Percentiles rank a stretch among this genome's conserved stretches.
These are phyloP conservation scores for Heterodera carotae DNA, from an alignment of 1,140 invertebrate species.

Conservation along the genomic window DNA sequence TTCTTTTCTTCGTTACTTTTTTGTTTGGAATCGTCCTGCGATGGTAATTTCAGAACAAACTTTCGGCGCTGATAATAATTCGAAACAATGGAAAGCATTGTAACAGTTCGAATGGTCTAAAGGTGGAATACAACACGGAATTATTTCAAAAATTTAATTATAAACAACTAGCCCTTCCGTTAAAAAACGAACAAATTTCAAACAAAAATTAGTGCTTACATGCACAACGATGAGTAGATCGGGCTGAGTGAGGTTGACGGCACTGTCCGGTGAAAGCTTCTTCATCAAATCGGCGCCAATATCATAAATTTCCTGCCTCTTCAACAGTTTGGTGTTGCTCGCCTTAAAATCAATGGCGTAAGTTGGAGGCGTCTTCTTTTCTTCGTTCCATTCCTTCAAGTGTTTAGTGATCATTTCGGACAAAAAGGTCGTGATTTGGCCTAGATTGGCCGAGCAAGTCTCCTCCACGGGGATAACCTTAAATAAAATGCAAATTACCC, in stretches of 20 bases:
- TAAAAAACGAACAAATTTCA: background rate
- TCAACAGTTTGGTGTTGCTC: slow-evolving; percentile 25
- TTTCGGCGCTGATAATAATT: slow-evolving; percentile 17
- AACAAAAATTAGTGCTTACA: background rate
- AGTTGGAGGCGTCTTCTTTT: background rate
- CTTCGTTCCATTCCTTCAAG: background rate
- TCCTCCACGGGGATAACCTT: slow-evolving; percentile 26
- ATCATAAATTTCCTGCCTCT: slow-evolving; percentile 20
- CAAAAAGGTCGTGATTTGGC: slow-evolving; percentile 1
- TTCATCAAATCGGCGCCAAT: background rate
- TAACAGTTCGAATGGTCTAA: slow-evolving; percentile 25
- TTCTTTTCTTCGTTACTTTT: background rate
- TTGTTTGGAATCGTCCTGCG: background rate
- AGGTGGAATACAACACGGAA: background rate
- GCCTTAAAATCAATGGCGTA: slow-evolving; percentile 25
- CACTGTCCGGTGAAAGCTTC: slow-evolving; percentile 8
- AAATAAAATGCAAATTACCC: background rate
- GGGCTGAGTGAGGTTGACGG: slow-evolving; percentile 19
- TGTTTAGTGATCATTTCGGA: slow-evolving; percentile 21
- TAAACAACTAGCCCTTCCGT: too few species aligned
- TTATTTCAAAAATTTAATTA: background rate
- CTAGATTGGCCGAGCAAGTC: slow-evolving; percentile 17
- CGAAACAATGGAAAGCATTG: slow-evolving; percentile 20
- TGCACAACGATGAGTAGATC: slow-evolving; percentile 27
- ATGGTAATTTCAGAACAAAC: slow-evolving; percentile 5